Evolutionary conservation across 2,888 invertebrate species (phyloP).

Genomic region (Elegia similella): DNA sequence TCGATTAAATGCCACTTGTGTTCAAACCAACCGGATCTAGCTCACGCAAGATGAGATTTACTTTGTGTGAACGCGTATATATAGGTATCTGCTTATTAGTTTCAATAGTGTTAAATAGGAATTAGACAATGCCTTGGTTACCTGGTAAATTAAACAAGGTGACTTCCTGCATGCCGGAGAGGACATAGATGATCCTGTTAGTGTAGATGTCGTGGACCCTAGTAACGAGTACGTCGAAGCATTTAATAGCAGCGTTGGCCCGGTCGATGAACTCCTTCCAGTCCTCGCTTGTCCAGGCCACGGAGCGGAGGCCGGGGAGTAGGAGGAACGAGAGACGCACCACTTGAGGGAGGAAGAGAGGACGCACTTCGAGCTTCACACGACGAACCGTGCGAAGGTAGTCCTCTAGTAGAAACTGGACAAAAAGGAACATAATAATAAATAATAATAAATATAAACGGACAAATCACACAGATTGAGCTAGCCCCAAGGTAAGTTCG

Average conservation of each 20-base stretch:
- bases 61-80: too few relatives aligned
- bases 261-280: slow-evolving; percentile 90
- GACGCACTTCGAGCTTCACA: slow-evolving; percentile 94
- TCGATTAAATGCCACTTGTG: too few relatives aligned
- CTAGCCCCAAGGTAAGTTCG: too few relatives aligned
- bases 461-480: background rate
- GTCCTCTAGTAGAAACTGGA: slow-evolving; percentile 88
- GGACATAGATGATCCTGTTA: slow-evolving; percentile 93
- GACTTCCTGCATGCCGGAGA: slow-evolving; percentile 93
- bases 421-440: slow-evolving; percentile 22
- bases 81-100: too few relatives aligned
- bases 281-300: slow-evolving; percentile 93
- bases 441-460: slow-evolving; percentile 7
- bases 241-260: slow-evolving; percentile 88
- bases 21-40: too few relatives aligned
- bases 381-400: slow-evolving; percentile 86
- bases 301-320: slow-evolving; percentile 88
- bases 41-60: too few relatives aligned
- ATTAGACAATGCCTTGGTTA: slow-evolving; percentile 26
- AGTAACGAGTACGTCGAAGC: slow-evolving; percentile 88
- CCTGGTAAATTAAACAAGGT: slow-evolving; percentile 90
- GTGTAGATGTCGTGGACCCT: slow-evolving; percentile 95
- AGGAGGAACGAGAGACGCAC: slow-evolving; percentile 91
- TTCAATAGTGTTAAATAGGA: too few relatives aligned
- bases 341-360: slow-evolving; percentile 93